These are phyloP conservation scores for Artemia sinica DNA, from an alignment of 2,888 invertebrate species.

Conservation along the genomic window DNA sequence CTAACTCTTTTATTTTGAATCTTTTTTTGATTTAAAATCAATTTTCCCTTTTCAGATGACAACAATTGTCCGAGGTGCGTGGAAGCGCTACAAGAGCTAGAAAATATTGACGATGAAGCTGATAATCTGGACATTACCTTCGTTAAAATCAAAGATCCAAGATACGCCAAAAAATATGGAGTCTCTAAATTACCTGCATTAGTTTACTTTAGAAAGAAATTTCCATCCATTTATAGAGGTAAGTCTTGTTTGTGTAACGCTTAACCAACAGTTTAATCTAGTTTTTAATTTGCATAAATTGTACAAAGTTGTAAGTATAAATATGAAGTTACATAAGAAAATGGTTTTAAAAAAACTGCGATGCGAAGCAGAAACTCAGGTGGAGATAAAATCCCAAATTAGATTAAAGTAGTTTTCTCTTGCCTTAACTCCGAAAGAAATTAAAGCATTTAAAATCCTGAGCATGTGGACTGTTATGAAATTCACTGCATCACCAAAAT, in stretches of 20 bases:
- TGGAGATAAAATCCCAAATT: too few species aligned
- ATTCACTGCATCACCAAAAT: too few species aligned
- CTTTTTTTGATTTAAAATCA: slow-evolving; percentile 15
- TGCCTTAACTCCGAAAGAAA: too few species aligned
- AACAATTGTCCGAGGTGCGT: slow-evolving; percentile 61
- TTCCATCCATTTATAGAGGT: slow-evolving; percentile 84
- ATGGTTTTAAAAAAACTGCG: too few species aligned
- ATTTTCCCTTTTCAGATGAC: slow-evolving; percentile 44
- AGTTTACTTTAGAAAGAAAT: slow-evolving; percentile 74
- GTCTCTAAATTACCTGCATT: slow-evolving; percentile 75
- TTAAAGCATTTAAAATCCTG: too few species aligned
- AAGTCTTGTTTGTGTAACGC: slow-evolving; percentile 24
- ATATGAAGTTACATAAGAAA: too few species aligned
- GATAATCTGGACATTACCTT: slow-evolving; percentile 84
- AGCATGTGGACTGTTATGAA: too few species aligned
- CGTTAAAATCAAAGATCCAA: slow-evolving; percentile 77
- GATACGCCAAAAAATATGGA: slow-evolving; percentile 84
- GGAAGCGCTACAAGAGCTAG: slow-evolving; percentile 63
- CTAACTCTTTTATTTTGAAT: background rate
- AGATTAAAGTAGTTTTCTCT: too few species aligned
- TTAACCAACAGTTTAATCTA: too few species aligned
- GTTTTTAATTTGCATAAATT: too few species aligned
- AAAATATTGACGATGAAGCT: slow-evolving; percentile 85
- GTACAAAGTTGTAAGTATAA: too few species aligned
- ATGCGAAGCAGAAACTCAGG: too few species aligned